Base-by-base conservation (phyloP, 1,140 invertebrate genomes). In the Temnothorax longispinosus region DNA sequence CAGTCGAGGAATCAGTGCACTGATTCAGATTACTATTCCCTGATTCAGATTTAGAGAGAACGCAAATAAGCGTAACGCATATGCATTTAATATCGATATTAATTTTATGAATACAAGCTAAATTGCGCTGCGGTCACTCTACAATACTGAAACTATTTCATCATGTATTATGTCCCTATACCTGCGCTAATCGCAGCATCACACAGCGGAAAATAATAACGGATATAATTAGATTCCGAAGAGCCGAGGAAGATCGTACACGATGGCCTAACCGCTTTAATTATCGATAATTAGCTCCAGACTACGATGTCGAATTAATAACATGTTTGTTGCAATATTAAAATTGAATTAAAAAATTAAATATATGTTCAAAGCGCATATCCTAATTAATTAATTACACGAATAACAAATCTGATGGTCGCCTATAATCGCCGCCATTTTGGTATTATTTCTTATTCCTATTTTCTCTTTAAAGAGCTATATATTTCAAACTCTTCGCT, bases 181-280 rank as follows among this genome's bases (percentile, higher is more conserved):
- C 6, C 35, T 18, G 35, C 35, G 21, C 62, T 69, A 69, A 69
- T 81, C 50, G 47, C 64, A 41, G n/a, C 47, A 13, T 65, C 58
- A 41, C 62, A 52, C 11, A 3, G 47, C 35, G 62, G 47, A 52
- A 81, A 81, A 81, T 80, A 80, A 80, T 81, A 81, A 38, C 21
- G 50, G 13, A 5, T 27, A 71, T 81, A 81, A 81, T 81, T 71
- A 50, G 13, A 56, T 81, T 81, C 10, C 21, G 0, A 44, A 81
- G 47, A 71, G 13, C 21, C 21, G n/a, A 56, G n/a, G n/a, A 52
- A 69, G 13, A 78, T 78, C 11, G 44, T 62, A 78, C 5, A 35
- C 52, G n/a, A 4, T 38, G 13, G 47, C 54, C 1, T 56, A 71
- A 71, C 47, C 32, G 44, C 47, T 67, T 78, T 80, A 69, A 80